Conservation (phyloP, 2,113 vertebrate species). For the Callaeas wilsoni region DNA sequence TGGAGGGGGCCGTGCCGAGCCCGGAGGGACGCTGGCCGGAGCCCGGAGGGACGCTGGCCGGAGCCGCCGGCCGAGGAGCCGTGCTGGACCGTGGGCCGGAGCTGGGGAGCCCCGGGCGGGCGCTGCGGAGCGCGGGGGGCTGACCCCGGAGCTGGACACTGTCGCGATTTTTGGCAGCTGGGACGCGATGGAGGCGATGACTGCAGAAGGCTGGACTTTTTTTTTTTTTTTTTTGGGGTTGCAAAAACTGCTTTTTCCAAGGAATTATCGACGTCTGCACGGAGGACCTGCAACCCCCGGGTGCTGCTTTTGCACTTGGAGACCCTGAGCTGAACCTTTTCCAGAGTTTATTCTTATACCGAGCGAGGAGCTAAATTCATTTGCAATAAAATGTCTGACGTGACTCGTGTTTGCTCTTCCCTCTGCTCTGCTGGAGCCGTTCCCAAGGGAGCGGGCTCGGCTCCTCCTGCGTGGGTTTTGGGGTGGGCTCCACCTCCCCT, state of each 20-base stretch:
- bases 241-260: not conserved
- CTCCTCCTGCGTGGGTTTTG: not conserved
- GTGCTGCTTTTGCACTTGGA: not conserved
- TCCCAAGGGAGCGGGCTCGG: not conserved
- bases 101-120: not conserved
- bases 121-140: not conserved
- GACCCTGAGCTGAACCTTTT: not conserved
- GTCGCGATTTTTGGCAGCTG: not conserved
- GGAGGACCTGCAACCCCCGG: not conserved
- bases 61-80: not conserved
- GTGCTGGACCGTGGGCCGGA: not conserved
- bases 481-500: not conserved
- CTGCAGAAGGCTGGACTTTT: not conserved
- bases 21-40: not conserved
- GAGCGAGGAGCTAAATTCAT: not conserved
- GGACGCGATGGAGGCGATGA: not conserved
- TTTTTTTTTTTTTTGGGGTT: not conserved
- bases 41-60: not conserved
- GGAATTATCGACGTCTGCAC: rapidly evolving
- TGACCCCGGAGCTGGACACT: not conserved
- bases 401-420: not conserved
- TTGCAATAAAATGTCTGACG: conserved; percentile 63
- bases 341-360: conserved; percentile 43
- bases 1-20: not conserved
- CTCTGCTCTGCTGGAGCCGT: not conserved